These are phyloP conservation scores for Allobates femoralis DNA, from an alignment of 2,797 vertebrate genomes.

Conservation along the genomic window DNA sequence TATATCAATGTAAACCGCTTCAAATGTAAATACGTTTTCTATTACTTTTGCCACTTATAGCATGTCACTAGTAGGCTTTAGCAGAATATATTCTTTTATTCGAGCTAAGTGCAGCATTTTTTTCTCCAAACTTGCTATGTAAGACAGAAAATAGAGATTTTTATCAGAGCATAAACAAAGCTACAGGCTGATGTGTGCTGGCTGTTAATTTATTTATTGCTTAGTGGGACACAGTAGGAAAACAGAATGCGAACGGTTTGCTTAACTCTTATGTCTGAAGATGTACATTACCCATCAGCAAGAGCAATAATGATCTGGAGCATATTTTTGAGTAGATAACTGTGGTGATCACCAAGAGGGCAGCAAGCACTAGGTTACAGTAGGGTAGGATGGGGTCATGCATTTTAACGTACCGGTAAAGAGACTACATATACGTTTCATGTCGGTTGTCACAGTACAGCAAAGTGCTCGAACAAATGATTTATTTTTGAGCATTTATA, in stretches of 20 bases:
- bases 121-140: conserved; percentile 5
- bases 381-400: conserved; percentile 22
- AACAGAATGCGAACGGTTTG: conserved; percentile 30
- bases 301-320: conserved; percentile 23
- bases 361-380: conserved; percentile 41
- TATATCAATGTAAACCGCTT: too few species aligned
- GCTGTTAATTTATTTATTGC: conserved; percentile 63
- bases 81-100: neutral
- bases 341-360: conserved; percentile 25
- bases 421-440: conserved; percentile 4
- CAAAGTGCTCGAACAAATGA: conserved; percentile 43
- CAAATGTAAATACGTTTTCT: neutral
- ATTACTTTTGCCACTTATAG: neutral
- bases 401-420: conserved; percentile 34
- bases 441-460: conserved; percentile 47
- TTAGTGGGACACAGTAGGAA: conserved; percentile 60
- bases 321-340: conserved; percentile 30
- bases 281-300: conserved; percentile 34
- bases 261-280: conserved; percentile 57
- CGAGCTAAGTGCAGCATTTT: conserved; percentile 1
- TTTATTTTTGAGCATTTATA: conserved; percentile 55
- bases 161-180: conserved; percentile 62
- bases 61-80: neutral
- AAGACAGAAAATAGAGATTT: conserved; percentile 39
- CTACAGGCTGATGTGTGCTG: conserved; percentile 51